Evolutionary conservation across 2,888 invertebrate species (phyloP), one percentile per base, ranked within the genome.

Genomic region (Cryptophagus acutangulus): DNA sequence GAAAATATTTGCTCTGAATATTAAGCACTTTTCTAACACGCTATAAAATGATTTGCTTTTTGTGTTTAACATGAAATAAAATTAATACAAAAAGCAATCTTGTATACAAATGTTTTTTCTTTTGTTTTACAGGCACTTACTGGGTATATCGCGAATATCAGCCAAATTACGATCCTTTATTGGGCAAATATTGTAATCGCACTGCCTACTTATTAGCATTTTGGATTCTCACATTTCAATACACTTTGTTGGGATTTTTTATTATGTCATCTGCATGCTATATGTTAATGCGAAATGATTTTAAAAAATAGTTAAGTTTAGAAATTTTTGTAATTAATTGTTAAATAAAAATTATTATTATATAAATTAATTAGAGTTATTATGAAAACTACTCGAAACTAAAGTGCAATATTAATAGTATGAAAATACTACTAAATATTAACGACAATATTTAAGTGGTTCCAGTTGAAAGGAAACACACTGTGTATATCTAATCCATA

Each of bases 221-320:
- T 46, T 68, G 67, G 67, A 55, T 62, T 18, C 49, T 67, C 15
- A 63, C 63, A 2, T 48, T 66, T 16, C 62, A 65, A 33, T 63
- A 66, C 40, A 57, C 64, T 1, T 33, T 65, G 14, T 29, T 63
- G 8, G 53, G 52, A 14, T 49, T 66, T 28, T 61, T 65, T 43
- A 46, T 67, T 38, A 36, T 67, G 17, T 48, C 65, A 5, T 61
- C 61, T 3, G 46, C 46, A 17, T 67, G 65, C 48, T 64, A 62
- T 43, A 57, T 61, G 54, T 36, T 67, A 17, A 66, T 67, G 66
- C 55, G 58, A 38, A 54, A 55, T 2, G 59, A 59, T 46, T 59
- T 62, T 31, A 31, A 31, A 43, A 40, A 18, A 17, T 6, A 34
- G 12, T 17, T 9, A 34, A 34, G 6, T n/a, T 18, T 34, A 17